A percentile compares a stretch with the other conserved stretches of the same genome.
Conservation (phyloP, 2,797 vertebrate species). For the Rhinoraja longicauda region DNA sequence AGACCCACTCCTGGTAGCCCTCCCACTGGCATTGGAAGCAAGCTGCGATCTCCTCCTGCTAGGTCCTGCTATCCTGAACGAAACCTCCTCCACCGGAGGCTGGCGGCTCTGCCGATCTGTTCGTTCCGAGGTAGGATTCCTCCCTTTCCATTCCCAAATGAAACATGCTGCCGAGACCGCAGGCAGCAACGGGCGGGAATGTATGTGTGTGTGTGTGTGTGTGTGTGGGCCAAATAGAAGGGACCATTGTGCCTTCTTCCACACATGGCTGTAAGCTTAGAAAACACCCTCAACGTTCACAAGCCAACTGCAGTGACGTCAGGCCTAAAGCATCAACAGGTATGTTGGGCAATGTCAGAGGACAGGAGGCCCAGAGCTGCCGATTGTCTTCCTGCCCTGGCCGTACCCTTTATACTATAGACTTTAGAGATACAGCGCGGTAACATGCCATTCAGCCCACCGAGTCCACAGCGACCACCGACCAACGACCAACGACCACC, state of each 20-base stretch:
- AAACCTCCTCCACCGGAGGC: background rate
- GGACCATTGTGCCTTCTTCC: slow-evolving; percentile 11
- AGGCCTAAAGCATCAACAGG: background rate
- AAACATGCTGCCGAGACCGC: background rate
- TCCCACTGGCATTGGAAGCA: background rate
- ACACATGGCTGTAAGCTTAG: background rate
- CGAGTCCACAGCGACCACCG: too few species aligned
- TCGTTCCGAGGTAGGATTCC: background rate
- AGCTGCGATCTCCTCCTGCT: too few species aligned
- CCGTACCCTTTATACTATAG: background rate
- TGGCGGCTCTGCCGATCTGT: background rate
- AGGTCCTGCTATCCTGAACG: background rate
- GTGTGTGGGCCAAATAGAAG: slow-evolving; percentile 14
- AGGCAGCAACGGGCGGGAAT: background rate
- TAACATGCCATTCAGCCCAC: too few species aligned
- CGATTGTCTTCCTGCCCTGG: background rate
- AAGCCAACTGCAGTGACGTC: background rate
- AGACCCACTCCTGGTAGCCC: too few species aligned
- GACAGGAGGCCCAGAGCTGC: background rate
- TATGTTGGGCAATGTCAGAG: background rate
- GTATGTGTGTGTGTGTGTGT: background rate
- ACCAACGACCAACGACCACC: too few species aligned
- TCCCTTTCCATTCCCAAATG: background rate
- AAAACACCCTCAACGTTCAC: background rate
- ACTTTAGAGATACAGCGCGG: too few species aligned